Evolutionary conservation across 2,797 vertebrate genomes (phyloP).

Genomic region (Petrocephalus sullivani): DNA sequence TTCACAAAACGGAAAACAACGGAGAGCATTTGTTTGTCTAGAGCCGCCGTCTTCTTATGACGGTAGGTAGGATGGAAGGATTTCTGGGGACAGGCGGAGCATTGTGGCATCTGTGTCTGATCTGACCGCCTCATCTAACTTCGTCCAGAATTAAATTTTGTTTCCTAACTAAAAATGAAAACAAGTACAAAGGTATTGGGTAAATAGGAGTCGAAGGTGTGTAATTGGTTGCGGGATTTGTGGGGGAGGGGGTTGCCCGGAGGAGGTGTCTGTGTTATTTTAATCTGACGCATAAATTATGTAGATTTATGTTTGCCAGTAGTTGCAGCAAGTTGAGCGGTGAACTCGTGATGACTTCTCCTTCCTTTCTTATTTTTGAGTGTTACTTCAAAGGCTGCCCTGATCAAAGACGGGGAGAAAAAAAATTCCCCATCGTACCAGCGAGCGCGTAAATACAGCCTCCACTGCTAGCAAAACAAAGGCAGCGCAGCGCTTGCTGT

Average conservation of each 20-base stretch:
- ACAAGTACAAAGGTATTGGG: slow-evolving; percentile 55
- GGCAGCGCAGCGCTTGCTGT: slow-evolving; percentile 60
- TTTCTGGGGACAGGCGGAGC: background rate
- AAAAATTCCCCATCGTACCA: slow-evolving; percentile 63
- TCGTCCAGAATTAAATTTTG: slow-evolving; percentile 7
- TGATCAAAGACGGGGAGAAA: slow-evolving; percentile 74
- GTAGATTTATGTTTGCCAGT: slow-evolving; percentile 56
- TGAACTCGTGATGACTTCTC: slow-evolving; percentile 68
- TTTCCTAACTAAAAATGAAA: slow-evolving; percentile 50
- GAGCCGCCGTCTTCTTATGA: background rate
- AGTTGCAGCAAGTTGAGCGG: slow-evolving; percentile 59
- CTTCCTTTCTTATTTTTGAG: slow-evolving; percentile 51
- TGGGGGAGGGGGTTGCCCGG: slow-evolving; percentile 30
- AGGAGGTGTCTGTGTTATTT: slow-evolving; percentile 48
- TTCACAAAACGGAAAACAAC: background rate
- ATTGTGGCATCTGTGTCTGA: background rate
- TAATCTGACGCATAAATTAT: slow-evolving; percentile 68
- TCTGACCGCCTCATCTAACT: background rate
- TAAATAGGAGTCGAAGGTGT: slow-evolving; percentile 36
- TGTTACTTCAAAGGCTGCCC: slow-evolving; percentile 73
- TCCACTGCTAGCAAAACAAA: slow-evolving; percentile 60
- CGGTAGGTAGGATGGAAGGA: background rate
- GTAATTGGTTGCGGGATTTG: slow-evolving; percentile 56
- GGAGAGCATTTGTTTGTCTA: background rate
- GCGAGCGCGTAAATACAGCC: slow-evolving; percentile 54